phyloP scores from a whole-genome alignment of 2,888 invertebrate genomes.

The Drosophila sordidapex region DNA sequence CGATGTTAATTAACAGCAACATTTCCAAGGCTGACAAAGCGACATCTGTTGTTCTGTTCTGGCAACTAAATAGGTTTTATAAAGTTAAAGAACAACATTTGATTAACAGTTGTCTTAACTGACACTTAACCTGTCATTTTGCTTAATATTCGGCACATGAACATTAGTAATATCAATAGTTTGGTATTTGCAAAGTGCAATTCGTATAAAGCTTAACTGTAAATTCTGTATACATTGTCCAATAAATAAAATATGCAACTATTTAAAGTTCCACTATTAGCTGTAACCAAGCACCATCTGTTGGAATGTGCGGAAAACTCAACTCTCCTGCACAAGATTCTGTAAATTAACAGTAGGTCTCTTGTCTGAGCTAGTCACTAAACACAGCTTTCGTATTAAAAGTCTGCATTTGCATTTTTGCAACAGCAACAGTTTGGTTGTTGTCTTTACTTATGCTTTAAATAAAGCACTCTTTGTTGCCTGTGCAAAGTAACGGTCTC shows the following conservation, averaged over 20 bases:
- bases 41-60: conserved; percentile 17
- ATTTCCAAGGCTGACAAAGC: not conserved
- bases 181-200: not conserved
- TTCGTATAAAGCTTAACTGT: not conserved
- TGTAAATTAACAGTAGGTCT: not conserved
- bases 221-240: not conserved
- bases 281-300: conserved; percentile 10
- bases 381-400: not conserved
- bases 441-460: not conserved
- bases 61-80: not conserved
- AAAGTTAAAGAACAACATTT: too few species aligned
- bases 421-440: not conserved
- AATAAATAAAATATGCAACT: not conserved
- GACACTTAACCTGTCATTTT: not conserved
- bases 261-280: conserved; percentile 3
- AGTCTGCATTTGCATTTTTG: not conserved
- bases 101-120: not conserved
- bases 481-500: too few species aligned
- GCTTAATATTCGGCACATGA: not conserved
- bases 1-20: not conserved
- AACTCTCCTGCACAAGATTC: not conserved
- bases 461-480: not conserved
- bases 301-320: not conserved
- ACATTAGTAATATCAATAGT: not conserved
- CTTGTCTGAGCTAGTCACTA: not conserved